A percentile compares a stretch with the other conserved stretches of the same genome.
Conservation (phyloP, 2,797 vertebrate species). For the Catostomus latipinnis region DNA sequence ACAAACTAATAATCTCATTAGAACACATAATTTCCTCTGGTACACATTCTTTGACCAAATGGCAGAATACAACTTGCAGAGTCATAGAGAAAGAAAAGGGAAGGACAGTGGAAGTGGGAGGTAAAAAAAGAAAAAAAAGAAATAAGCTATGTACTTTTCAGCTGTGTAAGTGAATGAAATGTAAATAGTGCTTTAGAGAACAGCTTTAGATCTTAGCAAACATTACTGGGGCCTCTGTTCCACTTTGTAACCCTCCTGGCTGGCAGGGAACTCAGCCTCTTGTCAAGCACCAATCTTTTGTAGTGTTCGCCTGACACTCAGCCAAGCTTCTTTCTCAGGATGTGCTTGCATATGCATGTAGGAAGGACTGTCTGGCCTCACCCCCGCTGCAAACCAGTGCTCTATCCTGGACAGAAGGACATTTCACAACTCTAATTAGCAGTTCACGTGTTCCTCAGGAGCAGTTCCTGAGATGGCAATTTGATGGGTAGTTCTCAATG, state of each 20-base stretch:
- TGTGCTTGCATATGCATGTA: slow-evolving; percentile 83
- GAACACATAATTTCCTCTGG: slow-evolving; percentile 75
- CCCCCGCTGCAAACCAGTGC: slow-evolving; percentile 41
- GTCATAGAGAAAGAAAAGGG: slow-evolving; percentile 44
- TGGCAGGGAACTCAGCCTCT: slow-evolving; percentile 71
- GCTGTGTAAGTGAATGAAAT: slow-evolving; percentile 72
- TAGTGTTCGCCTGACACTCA: slow-evolving; percentile 69
- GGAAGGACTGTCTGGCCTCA: slow-evolving; percentile 59
- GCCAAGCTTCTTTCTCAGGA: slow-evolving; percentile 77
- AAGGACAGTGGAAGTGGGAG: slow-evolving; percentile 62
- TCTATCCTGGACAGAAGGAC: slow-evolving; percentile 4
- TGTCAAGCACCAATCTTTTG: slow-evolving; percentile 77
- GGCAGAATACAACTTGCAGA: slow-evolving; percentile 40
- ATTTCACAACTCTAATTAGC: slow-evolving; percentile 70
- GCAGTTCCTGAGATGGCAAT: slow-evolving; percentile 28
- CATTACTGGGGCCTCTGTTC: slow-evolving; percentile 72
- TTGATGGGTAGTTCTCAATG: slow-evolving; percentile 46
- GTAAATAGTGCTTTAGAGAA: slow-evolving; percentile 72
- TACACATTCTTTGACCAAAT: slow-evolving; percentile 64
- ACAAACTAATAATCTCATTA: slow-evolving; percentile 83
- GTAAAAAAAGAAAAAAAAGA: background rate
- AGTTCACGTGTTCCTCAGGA: slow-evolving; percentile 63
- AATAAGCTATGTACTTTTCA: slow-evolving; percentile 71
- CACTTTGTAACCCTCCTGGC: slow-evolving; percentile 73
- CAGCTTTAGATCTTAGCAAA: slow-evolving; percentile 76